Evolutionary conservation across 2,113 vertebrate genomes (phyloP).

Genomic region (Neotragus moschatus): DNA sequence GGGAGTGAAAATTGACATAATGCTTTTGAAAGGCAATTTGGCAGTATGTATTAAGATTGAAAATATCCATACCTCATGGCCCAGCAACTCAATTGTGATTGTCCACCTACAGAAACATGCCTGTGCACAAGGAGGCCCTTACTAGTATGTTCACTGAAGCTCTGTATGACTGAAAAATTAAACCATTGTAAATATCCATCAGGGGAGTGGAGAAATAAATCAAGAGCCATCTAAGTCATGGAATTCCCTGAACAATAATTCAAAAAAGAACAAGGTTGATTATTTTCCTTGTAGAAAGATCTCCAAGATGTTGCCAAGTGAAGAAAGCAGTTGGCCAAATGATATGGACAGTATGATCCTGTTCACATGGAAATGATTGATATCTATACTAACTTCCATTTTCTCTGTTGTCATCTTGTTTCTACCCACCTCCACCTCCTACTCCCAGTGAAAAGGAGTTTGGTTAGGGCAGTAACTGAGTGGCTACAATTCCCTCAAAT

Average conservation of each 20-base stretch:
- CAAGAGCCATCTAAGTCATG: not conserved
- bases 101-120: not conserved
- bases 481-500: not conserved
- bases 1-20: not conserved
- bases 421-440: not conserved
- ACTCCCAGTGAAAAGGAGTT: not conserved
- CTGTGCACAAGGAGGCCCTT: not conserved
- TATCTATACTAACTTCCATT: not conserved
- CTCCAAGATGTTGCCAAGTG: not conserved
- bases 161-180: conserved; percentile 25
- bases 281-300: not conserved
- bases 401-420: not conserved
- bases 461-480: not conserved
- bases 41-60: not conserved
- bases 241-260: conserved; percentile 17
- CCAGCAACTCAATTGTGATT: not conserved
- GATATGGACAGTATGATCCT: not conserved
- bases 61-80: not conserved
- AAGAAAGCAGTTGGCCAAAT: conserved; percentile 9
- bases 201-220: not conserved
- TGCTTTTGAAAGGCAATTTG: conserved; percentile 6
- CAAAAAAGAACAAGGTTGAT: not conserved
- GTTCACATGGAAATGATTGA: not conserved
- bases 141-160: not conserved
- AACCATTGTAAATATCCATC: conserved; percentile 5